Evolutionary conservation across 2,888 invertebrate genomes (phyloP).

Genomic region (Smittia sp.): DNA sequence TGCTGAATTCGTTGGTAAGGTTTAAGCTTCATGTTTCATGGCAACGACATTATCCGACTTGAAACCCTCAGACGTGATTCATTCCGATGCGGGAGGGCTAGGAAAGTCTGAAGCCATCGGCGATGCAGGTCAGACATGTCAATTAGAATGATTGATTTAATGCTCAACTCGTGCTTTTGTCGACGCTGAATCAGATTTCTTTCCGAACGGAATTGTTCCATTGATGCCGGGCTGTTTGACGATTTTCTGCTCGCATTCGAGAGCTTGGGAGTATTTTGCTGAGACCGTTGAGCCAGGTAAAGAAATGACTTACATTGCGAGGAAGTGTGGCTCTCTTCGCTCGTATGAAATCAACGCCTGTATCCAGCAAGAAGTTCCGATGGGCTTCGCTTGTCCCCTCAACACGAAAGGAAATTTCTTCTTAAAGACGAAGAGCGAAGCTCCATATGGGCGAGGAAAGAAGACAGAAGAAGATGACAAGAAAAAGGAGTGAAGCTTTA

Average conservation of each 20-base stretch:
- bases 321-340: conserved; percentile 48
- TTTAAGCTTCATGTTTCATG: neutral
- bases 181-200: conserved; percentile 4
- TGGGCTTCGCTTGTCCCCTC: conserved; percentile 49
- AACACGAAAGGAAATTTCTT: conserved; percentile 50
- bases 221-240: conserved; percentile 48
- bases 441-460: conserved; percentile 46
- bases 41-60: neutral
- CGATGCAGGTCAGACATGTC: conserved; percentile 31
- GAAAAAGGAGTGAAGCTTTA: neutral
- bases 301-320: conserved; percentile 51
- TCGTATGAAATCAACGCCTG: conserved; percentile 37
- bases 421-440: conserved; percentile 49
- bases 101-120: conserved; percentile 37
- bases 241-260: conserved; percentile 48
- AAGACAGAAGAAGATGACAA: neutral
- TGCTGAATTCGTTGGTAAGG: conserved; percentile 48
- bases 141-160: too few relatives aligned
- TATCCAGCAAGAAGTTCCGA: conserved; percentile 47
- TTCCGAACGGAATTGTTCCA: conserved; percentile 31
- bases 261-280: conserved; percentile 50
- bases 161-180: neutral
- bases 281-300: conserved; percentile 51
- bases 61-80: conserved; percentile 27
- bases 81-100: conserved; percentile 33